Base-by-base conservation (phyloP, 2,113 vertebrate species). In the Parus major region DNA sequence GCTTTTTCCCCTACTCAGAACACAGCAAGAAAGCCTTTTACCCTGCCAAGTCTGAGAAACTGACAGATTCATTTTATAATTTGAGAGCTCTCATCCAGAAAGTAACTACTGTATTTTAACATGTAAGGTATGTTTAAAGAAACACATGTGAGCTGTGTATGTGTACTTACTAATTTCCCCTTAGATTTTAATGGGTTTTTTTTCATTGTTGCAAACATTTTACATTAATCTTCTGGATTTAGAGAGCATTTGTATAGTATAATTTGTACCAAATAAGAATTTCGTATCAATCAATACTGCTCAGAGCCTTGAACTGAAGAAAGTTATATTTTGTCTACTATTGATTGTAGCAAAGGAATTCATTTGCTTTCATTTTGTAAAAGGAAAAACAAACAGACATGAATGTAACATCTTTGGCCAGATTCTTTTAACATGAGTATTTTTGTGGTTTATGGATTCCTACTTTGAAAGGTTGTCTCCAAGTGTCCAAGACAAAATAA, bases 381-480 rank as follows among this genome's bases (percentile, higher is more conserved):
- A 92, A 83, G 44, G 59, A 68, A 93, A 88, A 92, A 22, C 50
- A 80, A 82, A 79, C 41, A 84, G 69, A 82, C 68, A 53, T 44
- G 80, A 90, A 86, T 39, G 27, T 78, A 86, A 47, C 52, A 70
- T 79, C 79, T 84, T 93, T 59, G 76, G 73, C 84, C 82, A 93
- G 89, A 96, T 97, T 89, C 85, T 92, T 97, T 95, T 90, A 89
- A 85, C 77, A 89, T 89, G 77, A 96, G 19, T 68, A 39, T 96
- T 93, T 92, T 87, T 94, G 95, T 94, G 93, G 94, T 96, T 97
- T 96, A 75, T 63, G 52, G 50, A 93, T 91, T 92, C 86, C 49
- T 85, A 41, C 64, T 66, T 41, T 21, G 7, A 95, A 91, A 95
- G 75, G 88, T 93, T 95, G 84, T 85, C 64, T 96, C 52, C 46